Evolutionary conservation across 2,888 invertebrate genomes (phyloP).

Genomic region (Dimorphilus gyrociliatus): DNA sequence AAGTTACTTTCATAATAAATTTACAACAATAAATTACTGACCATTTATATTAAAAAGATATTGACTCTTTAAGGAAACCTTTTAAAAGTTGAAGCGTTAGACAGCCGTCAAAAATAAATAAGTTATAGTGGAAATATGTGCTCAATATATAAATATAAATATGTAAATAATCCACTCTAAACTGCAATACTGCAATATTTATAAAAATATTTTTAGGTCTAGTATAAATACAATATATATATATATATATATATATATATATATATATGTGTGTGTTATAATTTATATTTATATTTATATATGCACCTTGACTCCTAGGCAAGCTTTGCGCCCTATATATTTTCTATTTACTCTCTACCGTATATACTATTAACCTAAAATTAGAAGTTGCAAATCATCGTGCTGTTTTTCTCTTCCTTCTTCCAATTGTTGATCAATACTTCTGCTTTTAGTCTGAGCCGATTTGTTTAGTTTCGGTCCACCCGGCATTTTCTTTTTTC

Average conservation of each 20-base stretch:
- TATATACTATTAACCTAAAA: constrained; percentile 14
- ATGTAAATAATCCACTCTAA: too few relatives aligned
- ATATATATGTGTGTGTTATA: neutral
- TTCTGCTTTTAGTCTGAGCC: constrained; percentile 23
- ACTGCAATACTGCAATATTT: neutral
- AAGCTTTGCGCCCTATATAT: neutral
- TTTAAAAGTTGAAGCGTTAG: too few relatives aligned
- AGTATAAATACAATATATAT: neutral
- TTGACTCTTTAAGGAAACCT: too few relatives aligned
- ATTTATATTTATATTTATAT: too few relatives aligned
- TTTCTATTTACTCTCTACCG: neutral
- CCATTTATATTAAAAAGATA: too few relatives aligned
- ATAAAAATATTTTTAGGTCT: neutral
- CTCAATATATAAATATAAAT: too few relatives aligned
- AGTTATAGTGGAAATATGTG: too few relatives aligned
- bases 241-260: neutral
- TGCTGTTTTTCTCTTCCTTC: constrained; percentile 22
- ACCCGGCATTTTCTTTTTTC: too few relatives aligned
- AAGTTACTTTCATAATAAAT: too few relatives aligned
- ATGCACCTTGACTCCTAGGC: too few relatives aligned
- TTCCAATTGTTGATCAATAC: constrained; percentile 27
- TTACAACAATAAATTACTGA: too few relatives aligned
- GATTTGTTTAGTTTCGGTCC: constrained; percentile 13
- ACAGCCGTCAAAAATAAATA: too few relatives aligned
- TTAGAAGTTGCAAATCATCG: constrained; percentile 18